Conservation (phyloP, 2,888 invertebrate species). For the Diarsia dahlii region DNA sequence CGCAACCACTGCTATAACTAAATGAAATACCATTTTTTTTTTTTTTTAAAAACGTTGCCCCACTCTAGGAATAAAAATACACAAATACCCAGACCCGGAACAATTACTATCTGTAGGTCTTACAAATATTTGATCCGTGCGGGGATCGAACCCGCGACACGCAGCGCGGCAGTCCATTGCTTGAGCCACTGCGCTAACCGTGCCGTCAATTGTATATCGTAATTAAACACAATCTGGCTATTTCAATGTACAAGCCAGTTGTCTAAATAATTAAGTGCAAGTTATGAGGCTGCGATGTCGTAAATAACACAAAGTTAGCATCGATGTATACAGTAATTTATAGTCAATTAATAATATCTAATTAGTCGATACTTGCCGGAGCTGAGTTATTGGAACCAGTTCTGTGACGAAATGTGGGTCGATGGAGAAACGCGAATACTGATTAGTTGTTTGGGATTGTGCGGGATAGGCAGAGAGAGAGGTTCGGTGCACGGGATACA, state of each 20-base stretch:
- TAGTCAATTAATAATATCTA: conserved; percentile 61
- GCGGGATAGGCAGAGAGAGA: neutral
- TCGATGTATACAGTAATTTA: conserved; percentile 60
- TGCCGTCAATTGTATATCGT: too few species aligned
- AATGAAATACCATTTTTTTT: too few species aligned
- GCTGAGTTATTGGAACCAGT: conserved; percentile 53
- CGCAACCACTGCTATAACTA: too few species aligned
- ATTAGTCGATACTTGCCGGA: conserved; percentile 52
- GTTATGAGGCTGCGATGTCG: conserved; percentile 45
- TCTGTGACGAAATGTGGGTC: conserved; percentile 54
- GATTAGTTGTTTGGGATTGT: conserved; percentile 10
- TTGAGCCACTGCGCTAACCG: too few species aligned
- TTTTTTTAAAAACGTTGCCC: too few species aligned
- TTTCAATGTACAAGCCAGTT: conserved; percentile 26
- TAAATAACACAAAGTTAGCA: conserved; percentile 56
- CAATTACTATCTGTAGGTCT: too few species aligned
- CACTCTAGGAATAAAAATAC: too few species aligned
- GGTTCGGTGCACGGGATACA: neutral
- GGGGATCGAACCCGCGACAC: too few species aligned
- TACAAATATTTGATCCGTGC: too few species aligned
- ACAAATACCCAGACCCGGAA: too few species aligned
- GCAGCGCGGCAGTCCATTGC: too few species aligned
- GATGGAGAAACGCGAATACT: conserved; percentile 46
- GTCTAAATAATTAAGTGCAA: conserved; percentile 51
- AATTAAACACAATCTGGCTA: conserved; percentile 38